A percentile compares a stretch with the other conserved stretches of the same genome.
phyloP scores from a whole-genome alignment of 1,140 invertebrate genomes.

The Drosophila arizonae region DNA sequence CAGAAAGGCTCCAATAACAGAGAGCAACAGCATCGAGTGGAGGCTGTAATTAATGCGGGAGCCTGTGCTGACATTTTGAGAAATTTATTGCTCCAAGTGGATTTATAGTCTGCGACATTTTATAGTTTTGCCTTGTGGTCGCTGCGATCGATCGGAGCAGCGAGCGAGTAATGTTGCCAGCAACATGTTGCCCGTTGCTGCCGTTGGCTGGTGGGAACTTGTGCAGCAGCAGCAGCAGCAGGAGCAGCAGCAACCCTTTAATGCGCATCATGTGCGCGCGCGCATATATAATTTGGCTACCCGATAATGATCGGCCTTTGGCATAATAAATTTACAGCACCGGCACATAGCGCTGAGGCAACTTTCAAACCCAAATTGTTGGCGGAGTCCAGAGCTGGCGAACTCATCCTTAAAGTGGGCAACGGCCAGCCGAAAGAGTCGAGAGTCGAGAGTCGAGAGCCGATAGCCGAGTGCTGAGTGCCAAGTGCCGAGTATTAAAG shows the following conservation, averaged over 20 bases:
- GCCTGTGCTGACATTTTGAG: conserved; percentile 80
- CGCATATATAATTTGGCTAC: conserved; percentile 81
- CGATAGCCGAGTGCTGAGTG: not conserved
- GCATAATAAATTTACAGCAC: conserved; percentile 80
- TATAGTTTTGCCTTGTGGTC: conserved; percentile 74
- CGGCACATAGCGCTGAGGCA: conserved; percentile 57
- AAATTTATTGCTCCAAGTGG: conserved; percentile 80
- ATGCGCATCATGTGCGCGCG: conserved; percentile 80
- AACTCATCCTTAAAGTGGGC: conserved; percentile 34
- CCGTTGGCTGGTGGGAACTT: conserved; percentile 38
- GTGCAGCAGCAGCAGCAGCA: conserved; percentile 11
- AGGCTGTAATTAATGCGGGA: conserved; percentile 82
- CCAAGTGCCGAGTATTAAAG: conserved; percentile 3
- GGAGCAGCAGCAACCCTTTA: conserved; percentile 50
- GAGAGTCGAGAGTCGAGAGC: not conserved
- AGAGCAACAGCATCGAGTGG: conserved; percentile 44
- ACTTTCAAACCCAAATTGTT: conserved; percentile 58
- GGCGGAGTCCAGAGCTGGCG: conserved; percentile 21
- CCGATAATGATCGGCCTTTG: conserved; percentile 82
- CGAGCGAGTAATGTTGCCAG: conserved; percentile 43
- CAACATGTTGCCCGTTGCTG: conserved; percentile 40
- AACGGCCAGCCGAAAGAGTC: conserved; percentile 15
- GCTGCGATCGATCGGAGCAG: conserved; percentile 35
- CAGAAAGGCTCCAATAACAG: conserved; percentile 53
- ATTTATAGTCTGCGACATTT: conserved; percentile 82